A percentile compares a stretch with the other conserved stretches of the same genome.
Conservation (phyloP, 2,888 invertebrate species). For the Falcaria lacertinaria region DNA sequence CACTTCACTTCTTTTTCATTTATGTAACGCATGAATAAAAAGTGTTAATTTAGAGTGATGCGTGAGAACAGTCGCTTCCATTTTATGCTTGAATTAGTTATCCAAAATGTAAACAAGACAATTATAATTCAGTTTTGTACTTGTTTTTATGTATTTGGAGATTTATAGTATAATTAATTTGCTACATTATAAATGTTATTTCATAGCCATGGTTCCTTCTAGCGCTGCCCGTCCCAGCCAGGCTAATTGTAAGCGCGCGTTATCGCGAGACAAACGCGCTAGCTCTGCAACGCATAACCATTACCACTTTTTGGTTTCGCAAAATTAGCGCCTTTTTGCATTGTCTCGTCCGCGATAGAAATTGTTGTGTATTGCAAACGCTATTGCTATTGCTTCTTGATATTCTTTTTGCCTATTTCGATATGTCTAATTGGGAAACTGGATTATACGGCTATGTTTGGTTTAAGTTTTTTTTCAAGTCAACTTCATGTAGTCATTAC, state of each 20-base stretch:
- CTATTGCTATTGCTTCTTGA: constrained; percentile 18
- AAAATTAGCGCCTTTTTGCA: constrained; percentile 79
- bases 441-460: background rate
- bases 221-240: constrained; percentile 53
- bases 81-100: too few species aligned
- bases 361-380: constrained; percentile 41
- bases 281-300: constrained; percentile 76
- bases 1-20: too few species aligned
- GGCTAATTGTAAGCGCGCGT: constrained; percentile 79
- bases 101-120: too few species aligned
- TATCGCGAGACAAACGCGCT: constrained; percentile 79
- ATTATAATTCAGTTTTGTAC: too few species aligned
- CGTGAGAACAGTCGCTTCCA: too few species aligned
- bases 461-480: too few species aligned
- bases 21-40: too few species aligned
- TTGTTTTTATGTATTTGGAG: too few species aligned
- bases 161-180: too few species aligned
- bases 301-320: constrained; percentile 77
- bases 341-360: constrained; percentile 56
- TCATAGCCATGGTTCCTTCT: constrained; percentile 6
- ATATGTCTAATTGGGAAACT: constrained; percentile 10
- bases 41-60: too few species aligned
- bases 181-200: too few species aligned
- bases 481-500: too few species aligned
- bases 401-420: constrained; percentile 3